Evolutionary conservation across 2,888 invertebrate genomes (phyloP), one percentile per base, ranked within the genome.

Genomic region (Psylliodes chrysocephalus): DNA sequence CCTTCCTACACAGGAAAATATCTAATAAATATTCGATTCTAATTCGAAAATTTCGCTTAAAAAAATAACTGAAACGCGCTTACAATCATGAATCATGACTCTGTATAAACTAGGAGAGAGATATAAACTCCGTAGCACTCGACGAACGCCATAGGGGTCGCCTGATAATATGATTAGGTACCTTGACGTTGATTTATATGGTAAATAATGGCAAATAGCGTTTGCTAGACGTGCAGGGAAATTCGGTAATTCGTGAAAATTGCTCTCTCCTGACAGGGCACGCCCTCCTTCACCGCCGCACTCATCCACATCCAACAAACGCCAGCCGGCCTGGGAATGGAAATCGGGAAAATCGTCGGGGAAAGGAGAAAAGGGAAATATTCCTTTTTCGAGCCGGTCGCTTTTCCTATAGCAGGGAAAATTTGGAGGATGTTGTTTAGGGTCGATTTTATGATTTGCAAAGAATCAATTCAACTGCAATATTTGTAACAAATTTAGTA

Each of bases 181-280:
- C 71, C 74, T 66, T 74, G 74, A 74, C 74, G 70, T 74, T 74
- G 74, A 74, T 74, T 74, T 74, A 74, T 73, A 73, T 70, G 72
- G 73, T 73, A 72, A 73, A 73, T 73, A 73, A 73, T 74, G 70
- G 73, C 68, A 70, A 72, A 71, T 71, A 73, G 70, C 72, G 64
- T 66, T 68, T 66, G 70, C 62, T 68, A 63, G 69, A 68, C 64
- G 68, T 57, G 60, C 59, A 67, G 67, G 67, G 67, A 72, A 69
- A 69, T 72, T 69, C 60, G 63, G 69, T 69, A 69, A 69, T 69
- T 69, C 67, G 65, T 15, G 69, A 69, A 69, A 69, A 69, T 69
- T 67, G 69, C 65, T 67, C 64, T 64, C 62, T 53, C 57, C 40
- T 22, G 7, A 7, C 49, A n/a, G n/a, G 28, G 28, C 49, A 28